Evolutionary conservation across 2,888 invertebrate genomes (phyloP).

Genomic region (Eupithecia dodoneata): DNA sequence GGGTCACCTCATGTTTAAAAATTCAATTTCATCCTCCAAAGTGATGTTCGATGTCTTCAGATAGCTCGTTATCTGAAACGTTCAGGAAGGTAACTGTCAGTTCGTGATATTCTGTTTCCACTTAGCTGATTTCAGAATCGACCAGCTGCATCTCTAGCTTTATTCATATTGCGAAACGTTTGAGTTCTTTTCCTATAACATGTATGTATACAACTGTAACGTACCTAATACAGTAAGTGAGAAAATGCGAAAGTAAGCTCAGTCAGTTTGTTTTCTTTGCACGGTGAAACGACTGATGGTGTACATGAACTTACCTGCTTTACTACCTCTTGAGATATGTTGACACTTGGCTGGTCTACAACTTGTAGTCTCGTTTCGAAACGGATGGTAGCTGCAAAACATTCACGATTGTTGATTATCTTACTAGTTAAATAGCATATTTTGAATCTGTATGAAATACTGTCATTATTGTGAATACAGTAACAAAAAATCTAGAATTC

Average conservation of each 20-base stretch:
- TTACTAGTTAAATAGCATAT: background rate
- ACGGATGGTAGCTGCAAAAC: conserved; percentile 83
- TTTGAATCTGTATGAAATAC: background rate
- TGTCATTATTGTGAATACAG: background rate
- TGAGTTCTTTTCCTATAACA: background rate
- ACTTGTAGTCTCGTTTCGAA: conserved; percentile 85
- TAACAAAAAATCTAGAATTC: too few relatives aligned
- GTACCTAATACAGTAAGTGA: background rate
- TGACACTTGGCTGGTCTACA: conserved; percentile 72
- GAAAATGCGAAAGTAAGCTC: background rate
- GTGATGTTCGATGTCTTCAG: conserved; percentile 87
- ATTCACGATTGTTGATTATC: background rate
- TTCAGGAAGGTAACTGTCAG: conserved; percentile 13
- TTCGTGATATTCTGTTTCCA: background rate
- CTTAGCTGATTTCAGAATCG: background rate
- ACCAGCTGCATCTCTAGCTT: background rate
- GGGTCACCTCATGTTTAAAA: conserved; percentile 88
- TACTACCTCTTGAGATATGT: conserved; percentile 72
- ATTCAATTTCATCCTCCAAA: conserved; percentile 86
- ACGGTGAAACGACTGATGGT: background rate
- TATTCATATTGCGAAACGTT: background rate
- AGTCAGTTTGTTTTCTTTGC: background rate
- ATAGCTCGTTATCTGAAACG: conserved; percentile 85
- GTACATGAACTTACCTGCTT: conserved; percentile 60
- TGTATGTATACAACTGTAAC: background rate